Evolutionary conservation across 2,113 vertebrate genomes (phyloP), one percentile per base, ranked within the genome.

Genomic region (Aegithalos caudatus): DNA sequence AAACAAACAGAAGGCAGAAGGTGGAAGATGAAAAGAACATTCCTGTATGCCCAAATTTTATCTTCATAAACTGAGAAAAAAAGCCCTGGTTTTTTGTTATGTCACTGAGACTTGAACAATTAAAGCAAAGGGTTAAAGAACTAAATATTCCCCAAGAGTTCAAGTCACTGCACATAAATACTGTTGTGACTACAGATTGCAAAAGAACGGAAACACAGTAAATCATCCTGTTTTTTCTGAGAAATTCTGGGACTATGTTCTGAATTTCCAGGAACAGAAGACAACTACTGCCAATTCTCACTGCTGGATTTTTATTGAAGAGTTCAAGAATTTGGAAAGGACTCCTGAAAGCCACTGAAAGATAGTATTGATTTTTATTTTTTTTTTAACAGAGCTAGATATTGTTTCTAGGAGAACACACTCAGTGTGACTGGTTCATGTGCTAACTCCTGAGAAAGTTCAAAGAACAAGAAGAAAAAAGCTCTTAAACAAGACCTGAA

Each of bases 201-300:
- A 98, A 97, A 98, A 98, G 97, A 98, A 97, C 96, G 91, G 98
- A 98, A 97, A 98, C 97, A 98, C 95, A 98, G 98, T 98, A 98
- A 98, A 98, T 98, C 98, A 98, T 98, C 97, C 97, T 94, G 80
- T 98, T 97, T 97, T 97, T 99, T 99, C 99, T 98, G 98, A 98
- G 99, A 99, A 99, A 98, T 98, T 97, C 98, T 98, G 97, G 98
- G 98, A 99, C 98, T 98, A 96, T 97, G 98, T 97, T 98, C 97
- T 88, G 92, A 98, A 98, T 98, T 99, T 99, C 99, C 98, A 99
- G 98, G 98, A 99, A 99, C 96, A 97, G 92, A 96, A 94, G 92
- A 94, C 60, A 94, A 88, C 96, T 71, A 93, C 96, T 98, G 98
- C 98, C 98, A 99, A 98, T 98, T 98, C 97, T 97, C 97, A 97